Base-by-base conservation (phyloP, 2,797 vertebrate genomes). In the Anguilla marmorata region DNA sequence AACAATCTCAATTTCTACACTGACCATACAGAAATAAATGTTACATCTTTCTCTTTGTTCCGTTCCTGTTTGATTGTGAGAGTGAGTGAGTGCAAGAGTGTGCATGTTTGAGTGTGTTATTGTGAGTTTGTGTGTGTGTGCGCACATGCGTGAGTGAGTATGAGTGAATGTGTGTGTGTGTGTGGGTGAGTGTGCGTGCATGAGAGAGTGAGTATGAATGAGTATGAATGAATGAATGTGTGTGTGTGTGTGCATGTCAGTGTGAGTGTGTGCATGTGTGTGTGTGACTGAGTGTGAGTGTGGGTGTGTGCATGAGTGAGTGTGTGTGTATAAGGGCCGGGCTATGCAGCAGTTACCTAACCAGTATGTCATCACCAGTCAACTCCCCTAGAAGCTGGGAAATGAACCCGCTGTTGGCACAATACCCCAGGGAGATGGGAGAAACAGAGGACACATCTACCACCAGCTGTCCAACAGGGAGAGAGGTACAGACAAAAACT, bases 301-400 rank as follows among this genome's bases (percentile, higher is more conserved):
- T 76, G 0, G n/a, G 6, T 60, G 63, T 58, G 69, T 27, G 54
- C 86, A 56, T 60, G 50, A 54, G 30, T 0, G 69, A 66, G 0
- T 37, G 8, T 63, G 63, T 69, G 56, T 86, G 66, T 87, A 21
- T 19, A 72, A 56, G 0, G 11, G 5, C 2, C 21, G 11, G 21
- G 21, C 56, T 41, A 7, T n/a, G 52, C 14, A 63, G 56, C 21
- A 27, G 60, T 60, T 92, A 99, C 99, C 98, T 97, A 95, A 98
- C 95, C 52, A 99, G 95, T 2, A 99, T 89, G 52, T 99, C 98
- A 0, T 98, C 97, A 90, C 98, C 98, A 0, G 97, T 97, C 91
- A 99, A 93, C 90, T 99, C 99, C 45, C 93, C 93, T 45, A 99
- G 95, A 76, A 99, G 93, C 92, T 97, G 96, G 0, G 97, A 92